A percentile compares a stretch with the other conserved stretches of the same genome.
Evolutionary conservation across 2,797 vertebrate genomes (phyloP).

Genomic region (Xerus rutilus): DNA sequence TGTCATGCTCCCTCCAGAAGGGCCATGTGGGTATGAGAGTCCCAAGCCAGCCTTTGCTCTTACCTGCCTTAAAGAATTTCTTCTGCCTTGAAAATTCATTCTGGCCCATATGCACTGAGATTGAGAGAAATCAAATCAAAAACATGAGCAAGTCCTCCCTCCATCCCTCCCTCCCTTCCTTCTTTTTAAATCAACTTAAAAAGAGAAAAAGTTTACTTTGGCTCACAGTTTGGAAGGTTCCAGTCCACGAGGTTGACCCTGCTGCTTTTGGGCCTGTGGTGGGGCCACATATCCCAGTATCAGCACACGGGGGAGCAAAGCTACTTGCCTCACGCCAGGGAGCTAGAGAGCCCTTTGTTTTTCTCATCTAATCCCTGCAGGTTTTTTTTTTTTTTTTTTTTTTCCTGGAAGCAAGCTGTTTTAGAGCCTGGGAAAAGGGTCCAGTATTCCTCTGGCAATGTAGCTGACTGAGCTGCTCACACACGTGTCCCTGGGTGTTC

Average conservation of each 20-base stretch:
- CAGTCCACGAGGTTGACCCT: not conserved
- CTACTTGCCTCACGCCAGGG: not conserved
- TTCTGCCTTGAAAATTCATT: not conserved
- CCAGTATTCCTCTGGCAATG: not conserved
- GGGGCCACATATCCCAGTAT: too few relatives aligned
- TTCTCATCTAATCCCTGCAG: not conserved
- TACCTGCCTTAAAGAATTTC: not conserved
- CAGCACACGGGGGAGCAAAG: not conserved
- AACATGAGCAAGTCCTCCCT: not conserved
- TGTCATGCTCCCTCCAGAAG: accelerated
- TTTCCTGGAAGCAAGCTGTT: not conserved
- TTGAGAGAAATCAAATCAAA: not conserved
- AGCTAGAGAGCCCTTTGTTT: not conserved
- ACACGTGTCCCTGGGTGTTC: accelerated
- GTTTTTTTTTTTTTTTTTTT: not conserved
- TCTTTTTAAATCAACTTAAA: not conserved
- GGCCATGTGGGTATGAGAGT: not conserved
- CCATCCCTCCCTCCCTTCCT: too few relatives aligned
- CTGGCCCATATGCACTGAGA: not conserved
- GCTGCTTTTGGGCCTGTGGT: not conserved
- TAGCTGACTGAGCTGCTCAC: not conserved
- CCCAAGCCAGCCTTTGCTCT: not conserved
- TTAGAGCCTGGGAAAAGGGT: not conserved
- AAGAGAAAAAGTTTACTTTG: not conserved
- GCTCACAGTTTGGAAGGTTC: not conserved